Conservation (phyloP, 2,888 invertebrate species). For the Cheilosia grossa region DNA sequence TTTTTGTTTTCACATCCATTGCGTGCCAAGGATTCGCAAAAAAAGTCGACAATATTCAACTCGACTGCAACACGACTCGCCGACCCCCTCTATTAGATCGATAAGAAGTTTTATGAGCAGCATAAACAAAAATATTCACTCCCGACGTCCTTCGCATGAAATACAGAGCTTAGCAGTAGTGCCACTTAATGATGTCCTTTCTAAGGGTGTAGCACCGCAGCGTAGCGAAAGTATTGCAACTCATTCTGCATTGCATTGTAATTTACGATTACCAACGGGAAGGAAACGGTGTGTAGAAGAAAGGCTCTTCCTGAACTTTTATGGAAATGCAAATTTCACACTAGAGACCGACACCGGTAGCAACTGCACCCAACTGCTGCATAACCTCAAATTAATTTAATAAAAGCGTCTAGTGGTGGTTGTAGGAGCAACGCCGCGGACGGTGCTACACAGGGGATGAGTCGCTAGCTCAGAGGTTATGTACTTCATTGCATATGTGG, state of each 20-base stretch:
- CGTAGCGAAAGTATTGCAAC: conserved; percentile 30
- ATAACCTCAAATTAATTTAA: conserved; percentile 74
- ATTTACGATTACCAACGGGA: conserved; percentile 48
- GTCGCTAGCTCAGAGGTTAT: conserved; percentile 13
- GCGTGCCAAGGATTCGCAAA: conserved; percentile 24
- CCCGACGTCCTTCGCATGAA: conserved; percentile 35
- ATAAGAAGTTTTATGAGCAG: conserved; percentile 39
- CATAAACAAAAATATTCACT: conserved; percentile 29
- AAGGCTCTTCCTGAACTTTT: conserved; percentile 48
- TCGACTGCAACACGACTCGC: conserved; percentile 35
- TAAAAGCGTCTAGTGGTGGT: conserved; percentile 56
- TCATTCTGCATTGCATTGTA: conserved; percentile 58
- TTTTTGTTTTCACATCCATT: conserved; percentile 3
- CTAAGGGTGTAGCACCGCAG: conserved; percentile 3
- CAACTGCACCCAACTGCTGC: conserved; percentile 61
- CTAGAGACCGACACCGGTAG: conserved; percentile 57
- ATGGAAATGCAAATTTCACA: conserved; percentile 71
- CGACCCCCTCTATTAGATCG: conserved; percentile 37
- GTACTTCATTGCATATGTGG: conserved; percentile 51
- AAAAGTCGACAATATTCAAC: conserved; percentile 39
- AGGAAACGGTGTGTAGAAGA: conserved; percentile 52
- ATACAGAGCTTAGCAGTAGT: conserved; percentile 4
- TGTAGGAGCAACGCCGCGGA: background rate
- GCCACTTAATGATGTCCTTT: conserved; percentile 46
- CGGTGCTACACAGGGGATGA: conserved; percentile 16